Base-by-base conservation (phyloP, 2,113 vertebrate genomes). In the Burhinus oedicnemus region DNA sequence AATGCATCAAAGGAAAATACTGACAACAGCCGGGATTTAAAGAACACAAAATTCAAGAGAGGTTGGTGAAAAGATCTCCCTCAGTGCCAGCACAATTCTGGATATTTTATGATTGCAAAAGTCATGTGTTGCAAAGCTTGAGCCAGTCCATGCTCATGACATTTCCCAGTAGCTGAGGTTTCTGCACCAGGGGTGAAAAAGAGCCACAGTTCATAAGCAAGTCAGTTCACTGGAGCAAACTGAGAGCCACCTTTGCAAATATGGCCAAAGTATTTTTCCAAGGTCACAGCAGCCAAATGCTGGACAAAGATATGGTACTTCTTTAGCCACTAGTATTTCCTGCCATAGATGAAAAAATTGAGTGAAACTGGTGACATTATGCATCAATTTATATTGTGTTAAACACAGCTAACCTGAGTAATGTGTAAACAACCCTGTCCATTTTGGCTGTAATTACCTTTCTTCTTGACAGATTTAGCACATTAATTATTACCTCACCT, bases 111-210 rank as follows among this genome's bases (percentile, higher is more conserved):
- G 92, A 72, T 70, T 66, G 74, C 54, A 75, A 83, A 84, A 91
- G 62, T 44, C 87, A 87, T 6, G 13, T 42, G 70, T 64, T 60
- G 34, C 77, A 75, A 78, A 93, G 55, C 80, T 51, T 51, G 32
- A 82, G 66, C 58, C 20, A 45, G n/a, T 72, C 70, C n/a, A 7
- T 14, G 76, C 47, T 62, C 3, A 3, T 66, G 88, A 74, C 66
- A 55, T 90, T 92, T 93, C 60, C 60, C 60, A 74, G 90, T 76
- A 86, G 90, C 80, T 86, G 92, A 95, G 54, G 25, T 70, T 83
- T 85, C 82, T 61, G 58, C 14, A 17, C 8, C 5, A 22, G 27
- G 34, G 22, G 49, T 85, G 22, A 79, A 72, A 75, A 83, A 30
- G 44, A 82, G 49, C 58, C 61, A 40, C 52, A 30, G 44, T 27